Evolutionary conservation across 92 coral and sea anemone species (phyloP).

Genomic region (Phenganax stokvisi): DNA sequence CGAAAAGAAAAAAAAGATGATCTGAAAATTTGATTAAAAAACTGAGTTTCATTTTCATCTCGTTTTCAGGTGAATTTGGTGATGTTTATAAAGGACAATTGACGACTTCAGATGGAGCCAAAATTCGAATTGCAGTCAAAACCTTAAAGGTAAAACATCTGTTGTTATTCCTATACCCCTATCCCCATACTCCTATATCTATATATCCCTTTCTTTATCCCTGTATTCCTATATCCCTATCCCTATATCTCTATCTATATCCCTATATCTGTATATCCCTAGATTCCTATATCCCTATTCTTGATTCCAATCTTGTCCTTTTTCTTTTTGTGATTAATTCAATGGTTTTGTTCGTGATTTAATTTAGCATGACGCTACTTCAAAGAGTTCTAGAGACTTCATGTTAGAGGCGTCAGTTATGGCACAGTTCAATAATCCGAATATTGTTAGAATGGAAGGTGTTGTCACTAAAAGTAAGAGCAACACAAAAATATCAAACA

Average conservation of each 20-base stretch:
- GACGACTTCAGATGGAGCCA: not conserved
- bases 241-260: too few species aligned
- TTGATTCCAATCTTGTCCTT: not conserved
- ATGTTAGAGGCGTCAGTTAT: constrained; percentile 77
- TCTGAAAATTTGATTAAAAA: not conserved
- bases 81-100: constrained; percentile 34
- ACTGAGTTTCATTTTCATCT: not conserved
- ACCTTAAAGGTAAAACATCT: constrained; percentile 15
- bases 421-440: constrained; percentile 87
- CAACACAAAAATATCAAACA: not conserved
- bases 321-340: not conserved
- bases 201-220: too few species aligned
- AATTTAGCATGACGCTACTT: constrained; percentile 43
- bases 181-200: too few species aligned
- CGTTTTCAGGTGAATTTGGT: constrained; percentile 37
- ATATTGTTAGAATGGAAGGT: constrained; percentile 78
- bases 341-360: not conserved
- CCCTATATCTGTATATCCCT: too few species aligned
- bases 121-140: constrained; percentile 26
- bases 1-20: not conserved
- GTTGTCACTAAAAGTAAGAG: constrained; percentile 75
- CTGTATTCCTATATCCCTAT: too few species aligned
- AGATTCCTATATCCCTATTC: not conserved
- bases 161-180: too few species aligned
- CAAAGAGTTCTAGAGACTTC: constrained; percentile 4